Conservation (phyloP, 1,140 invertebrate genomes). For the Cydia fagiglandana region DNA sequence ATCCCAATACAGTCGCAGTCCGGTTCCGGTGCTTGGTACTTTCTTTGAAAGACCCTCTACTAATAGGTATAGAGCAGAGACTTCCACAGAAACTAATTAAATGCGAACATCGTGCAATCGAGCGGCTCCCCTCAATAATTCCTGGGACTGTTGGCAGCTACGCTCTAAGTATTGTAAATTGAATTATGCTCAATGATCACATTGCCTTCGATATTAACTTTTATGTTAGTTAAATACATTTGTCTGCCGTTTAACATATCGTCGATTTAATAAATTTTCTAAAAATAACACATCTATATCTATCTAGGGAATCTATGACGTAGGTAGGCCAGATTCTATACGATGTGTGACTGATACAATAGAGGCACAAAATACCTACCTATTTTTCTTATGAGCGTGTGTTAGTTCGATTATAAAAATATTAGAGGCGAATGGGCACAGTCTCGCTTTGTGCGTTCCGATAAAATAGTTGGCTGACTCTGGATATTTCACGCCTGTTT, state of each 20-base stretch:
- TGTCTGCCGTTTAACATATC: neutral
- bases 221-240: neutral
- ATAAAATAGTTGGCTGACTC: slow-evolving; percentile 32
- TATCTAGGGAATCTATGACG: neutral
- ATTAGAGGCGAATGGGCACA: slow-evolving; percentile 2
- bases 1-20: slow-evolving; percentile 34
- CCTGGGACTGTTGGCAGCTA: neutral
- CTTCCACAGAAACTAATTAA: slow-evolving; percentile 60
- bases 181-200: slow-evolving; percentile 17
- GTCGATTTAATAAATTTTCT: too few relatives aligned
- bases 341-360: neutral
- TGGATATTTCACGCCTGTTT: slow-evolving; percentile 32
- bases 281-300: too few relatives aligned
- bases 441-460: slow-evolving; percentile 31
- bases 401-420: slow-evolving; percentile 24
- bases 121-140: slow-evolving; percentile 27
- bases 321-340: neutral
- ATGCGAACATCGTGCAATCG: slow-evolving; percentile 55
- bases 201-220: neutral
- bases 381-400: neutral
- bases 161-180: slow-evolving; percentile 14
- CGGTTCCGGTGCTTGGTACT: slow-evolving; percentile 43
- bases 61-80: slow-evolving; percentile 41
- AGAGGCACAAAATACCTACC: neutral
- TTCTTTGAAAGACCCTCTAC: slow-evolving; percentile 51